Percentiles rank a stretch among this genome's conserved stretches.
Conservation (phyloP, 2,888 invertebrate genomes). For the Ryuthela nishihirai region DNA sequence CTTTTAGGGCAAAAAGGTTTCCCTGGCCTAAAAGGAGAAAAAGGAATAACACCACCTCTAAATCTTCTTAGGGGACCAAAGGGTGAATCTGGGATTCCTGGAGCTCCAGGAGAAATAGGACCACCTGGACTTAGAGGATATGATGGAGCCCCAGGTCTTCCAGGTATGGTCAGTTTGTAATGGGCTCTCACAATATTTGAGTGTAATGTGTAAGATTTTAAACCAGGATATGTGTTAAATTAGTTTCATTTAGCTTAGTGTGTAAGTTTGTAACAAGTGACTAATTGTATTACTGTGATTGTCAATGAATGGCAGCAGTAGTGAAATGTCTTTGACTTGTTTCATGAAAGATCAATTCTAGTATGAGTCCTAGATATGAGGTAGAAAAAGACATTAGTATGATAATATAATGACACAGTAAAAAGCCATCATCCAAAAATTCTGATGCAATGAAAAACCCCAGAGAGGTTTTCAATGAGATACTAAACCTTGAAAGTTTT, state of each 20-base stretch:
- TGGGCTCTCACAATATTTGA: neutral
- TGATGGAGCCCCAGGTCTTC: slow-evolving; percentile 38
- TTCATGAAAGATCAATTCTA: too few relatives aligned
- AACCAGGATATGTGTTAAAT: neutral
- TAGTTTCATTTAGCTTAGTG: neutral
- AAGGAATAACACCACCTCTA: slow-evolving; percentile 26
- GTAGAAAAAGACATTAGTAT: too few relatives aligned
- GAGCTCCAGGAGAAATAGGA: slow-evolving; percentile 32
- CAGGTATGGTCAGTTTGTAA: slow-evolving; percentile 38
- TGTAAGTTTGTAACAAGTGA: neutral
- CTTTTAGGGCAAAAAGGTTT: slow-evolving; percentile 17
- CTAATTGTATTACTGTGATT: too few relatives aligned
- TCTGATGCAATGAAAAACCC: too few relatives aligned
- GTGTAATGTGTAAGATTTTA: neutral
- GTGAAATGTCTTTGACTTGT: too few relatives aligned
- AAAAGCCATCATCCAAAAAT: too few relatives aligned
- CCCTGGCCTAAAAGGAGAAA: slow-evolving; percentile 27
- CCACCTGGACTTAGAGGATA: slow-evolving; percentile 44
- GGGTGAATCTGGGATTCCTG: slow-evolving; percentile 39
- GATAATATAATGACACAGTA: too few relatives aligned
- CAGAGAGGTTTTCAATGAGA: too few relatives aligned
- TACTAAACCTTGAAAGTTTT: too few relatives aligned
- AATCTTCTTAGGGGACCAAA: slow-evolving; percentile 29
- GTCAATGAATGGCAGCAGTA: too few relatives aligned
- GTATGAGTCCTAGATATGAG: too few relatives aligned